Base-by-base conservation (phyloP, 2,888 invertebrate species). In the Mycogona germanica region DNA sequence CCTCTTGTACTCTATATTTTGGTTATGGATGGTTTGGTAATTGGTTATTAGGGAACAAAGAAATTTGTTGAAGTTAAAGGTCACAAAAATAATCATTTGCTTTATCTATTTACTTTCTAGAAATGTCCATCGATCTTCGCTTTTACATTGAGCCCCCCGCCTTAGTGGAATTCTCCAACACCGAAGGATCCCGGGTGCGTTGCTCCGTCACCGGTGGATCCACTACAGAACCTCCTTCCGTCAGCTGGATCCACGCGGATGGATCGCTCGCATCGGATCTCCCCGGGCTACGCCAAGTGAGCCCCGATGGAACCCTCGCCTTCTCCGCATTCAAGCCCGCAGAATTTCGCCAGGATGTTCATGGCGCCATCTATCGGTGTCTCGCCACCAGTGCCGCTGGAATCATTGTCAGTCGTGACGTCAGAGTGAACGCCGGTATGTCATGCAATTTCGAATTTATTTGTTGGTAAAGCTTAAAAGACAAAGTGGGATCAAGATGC, bases 151-250 rank as follows among this genome's bases (percentile, higher is more conserved):
- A 46, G 25, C 53, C 47, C 5, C 35, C 46, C 3, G 21, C 26
- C 9, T 25, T 47, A 48, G 37, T 53, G 29, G 53, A 53, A 12
- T 53, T 53, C 35, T 53, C 53, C 9, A 53, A 53, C 37, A 53
- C 23, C 37, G 47, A 45, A 21, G 53, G 53, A 9, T 21, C 47
- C 14, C 17, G 25, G 6, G 37, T 53, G 19, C 37, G 23, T 32
- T 53, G 53, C 38, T 3, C 14, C 12, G 47, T 38, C 7, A 38
- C 25, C n/a, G 53, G 51, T 7, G n/a, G n/a, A n/a, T n/a, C n/a
- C n/a, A n/a, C n/a, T n/a, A 17, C 7, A n/a, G n/a, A 37, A 17
- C 23, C 44, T 7, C 17, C 47, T 5, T 5, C 49, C 17, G 30
- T 45, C 28, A n/a, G n/a, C 3, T 53, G 53, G 53, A 37, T 30